Evolutionary conservation across 2,113 vertebrate genomes (phyloP).

Genomic region (Phylloscopus trochilus): DNA sequence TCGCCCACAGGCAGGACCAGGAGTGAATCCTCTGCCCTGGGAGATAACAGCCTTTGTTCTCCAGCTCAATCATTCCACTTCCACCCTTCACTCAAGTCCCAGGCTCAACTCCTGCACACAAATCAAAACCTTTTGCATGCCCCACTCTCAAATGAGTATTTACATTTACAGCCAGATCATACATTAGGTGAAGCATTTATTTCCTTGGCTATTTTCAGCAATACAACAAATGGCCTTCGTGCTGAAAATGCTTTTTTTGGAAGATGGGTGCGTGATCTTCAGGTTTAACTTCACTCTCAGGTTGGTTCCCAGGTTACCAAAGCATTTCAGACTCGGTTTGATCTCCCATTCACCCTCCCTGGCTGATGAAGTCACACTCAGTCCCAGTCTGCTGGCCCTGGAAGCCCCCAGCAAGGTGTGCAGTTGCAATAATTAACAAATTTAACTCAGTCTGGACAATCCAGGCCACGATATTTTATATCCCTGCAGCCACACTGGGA

Average conservation of each 20-base stretch:
- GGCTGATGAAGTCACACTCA: background rate
- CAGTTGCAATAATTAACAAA: background rate
- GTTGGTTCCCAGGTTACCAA: background rate
- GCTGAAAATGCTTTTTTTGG: background rate
- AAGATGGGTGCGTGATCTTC: background rate
- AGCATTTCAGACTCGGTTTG: background rate
- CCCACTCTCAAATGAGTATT: background rate
- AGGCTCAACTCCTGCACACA: background rate
- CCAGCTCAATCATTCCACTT: background rate
- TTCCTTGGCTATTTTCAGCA: background rate
- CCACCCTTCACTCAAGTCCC: background rate
- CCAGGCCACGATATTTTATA: background rate
- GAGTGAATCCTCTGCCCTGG: background rate
- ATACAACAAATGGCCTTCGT: background rate
- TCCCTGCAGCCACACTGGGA: background rate
- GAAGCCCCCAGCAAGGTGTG: background rate
- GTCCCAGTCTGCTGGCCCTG: background rate
- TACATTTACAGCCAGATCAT: background rate
- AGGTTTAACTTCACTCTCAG: background rate
- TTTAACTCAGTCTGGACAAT: background rate
- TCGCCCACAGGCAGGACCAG: background rate
- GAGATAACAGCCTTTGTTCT: constrained; percentile 12
- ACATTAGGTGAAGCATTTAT: background rate
- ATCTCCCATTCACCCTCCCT: background rate
- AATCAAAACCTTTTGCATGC: background rate